Conservation (phyloP, 2,113 vertebrate species). For the Lepisosteus oculatus region DNA sequence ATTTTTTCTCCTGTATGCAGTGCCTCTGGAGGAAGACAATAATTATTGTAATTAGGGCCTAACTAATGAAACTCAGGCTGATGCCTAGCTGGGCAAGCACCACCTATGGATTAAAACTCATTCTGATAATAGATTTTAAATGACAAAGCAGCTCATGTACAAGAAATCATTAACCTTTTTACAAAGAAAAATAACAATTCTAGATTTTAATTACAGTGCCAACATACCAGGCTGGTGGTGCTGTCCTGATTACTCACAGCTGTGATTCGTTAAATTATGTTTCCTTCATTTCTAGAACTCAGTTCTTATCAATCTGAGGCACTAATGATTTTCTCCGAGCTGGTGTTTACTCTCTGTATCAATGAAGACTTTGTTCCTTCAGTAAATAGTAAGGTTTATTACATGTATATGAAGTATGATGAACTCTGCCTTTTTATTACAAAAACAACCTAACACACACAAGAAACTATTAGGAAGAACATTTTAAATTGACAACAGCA, state of each 20-base stretch:
- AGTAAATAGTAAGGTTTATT: too few relatives aligned
- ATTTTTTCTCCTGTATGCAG: conserved; percentile 37
- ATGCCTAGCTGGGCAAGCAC: conserved; percentile 49
- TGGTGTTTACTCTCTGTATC: too few relatives aligned
- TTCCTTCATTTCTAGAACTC: not conserved
- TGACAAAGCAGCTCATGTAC: conserved; percentile 43
- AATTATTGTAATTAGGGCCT: conserved; percentile 60
- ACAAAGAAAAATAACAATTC: conserved; percentile 28
- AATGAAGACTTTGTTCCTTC: too few relatives aligned
- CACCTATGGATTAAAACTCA: conserved; percentile 56
- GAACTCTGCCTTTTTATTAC: too few relatives aligned
- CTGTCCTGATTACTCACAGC: conserved; percentile 36
- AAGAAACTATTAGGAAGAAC: too few relatives aligned
- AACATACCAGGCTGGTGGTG: conserved; percentile 15
- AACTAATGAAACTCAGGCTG: conserved; percentile 55
- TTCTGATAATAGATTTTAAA: conserved; percentile 63
- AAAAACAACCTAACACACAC: too few relatives aligned
- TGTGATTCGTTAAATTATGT: conserved; percentile 12
- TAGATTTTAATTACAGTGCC: conserved; percentile 23
- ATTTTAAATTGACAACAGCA: too few relatives aligned
- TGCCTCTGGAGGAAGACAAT: conserved; percentile 49
- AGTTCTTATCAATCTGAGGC: too few relatives aligned
- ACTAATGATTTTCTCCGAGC: too few relatives aligned
- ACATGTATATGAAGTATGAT: too few relatives aligned
- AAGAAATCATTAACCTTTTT: conserved; percentile 53